phyloP scores from a whole-genome alignment of 1,140 invertebrate genomes.

The Latrodectus geometricus region DNA sequence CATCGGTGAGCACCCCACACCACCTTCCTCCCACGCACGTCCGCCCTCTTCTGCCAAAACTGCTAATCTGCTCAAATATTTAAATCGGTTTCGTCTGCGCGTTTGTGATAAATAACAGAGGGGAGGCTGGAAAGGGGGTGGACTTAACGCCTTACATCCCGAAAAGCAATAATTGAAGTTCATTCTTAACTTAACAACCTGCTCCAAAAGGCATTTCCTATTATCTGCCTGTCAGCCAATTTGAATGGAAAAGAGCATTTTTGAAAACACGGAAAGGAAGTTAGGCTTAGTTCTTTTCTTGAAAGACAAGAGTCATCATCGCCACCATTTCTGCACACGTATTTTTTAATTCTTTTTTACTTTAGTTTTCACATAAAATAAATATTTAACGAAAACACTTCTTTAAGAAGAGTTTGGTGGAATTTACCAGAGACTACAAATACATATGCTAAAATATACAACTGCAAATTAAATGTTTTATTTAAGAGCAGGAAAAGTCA shows the following conservation, averaged over 20 bases:
- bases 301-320: background rate
- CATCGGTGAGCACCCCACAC: background rate
- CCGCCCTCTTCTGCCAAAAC: constrained; percentile 17
- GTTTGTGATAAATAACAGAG: constrained; percentile 55
- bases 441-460: no score
- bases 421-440: no score
- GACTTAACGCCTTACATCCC: constrained; percentile 42
- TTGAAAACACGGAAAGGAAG: constrained; percentile 34
- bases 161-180: constrained; percentile 58
- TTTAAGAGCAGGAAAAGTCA: no score
- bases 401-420: no score
- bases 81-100: constrained; percentile 51
- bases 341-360: background rate
- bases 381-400: no score
- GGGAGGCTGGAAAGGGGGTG: background rate
- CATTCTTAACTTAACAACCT: constrained; percentile 59
- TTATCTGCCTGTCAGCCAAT: constrained; percentile 59
- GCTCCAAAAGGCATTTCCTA: constrained; percentile 57
- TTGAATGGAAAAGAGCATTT: constrained; percentile 47
- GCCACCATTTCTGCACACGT: constrained; percentile 14
- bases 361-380: background rate
- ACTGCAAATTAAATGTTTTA: no score
- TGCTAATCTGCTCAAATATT: constrained; percentile 58
- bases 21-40: background rate
- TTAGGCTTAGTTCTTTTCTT: constrained; percentile 30